Base-by-base conservation (phyloP, 2,797 vertebrate species). In the Chrysocyon brachyurus region DNA sequence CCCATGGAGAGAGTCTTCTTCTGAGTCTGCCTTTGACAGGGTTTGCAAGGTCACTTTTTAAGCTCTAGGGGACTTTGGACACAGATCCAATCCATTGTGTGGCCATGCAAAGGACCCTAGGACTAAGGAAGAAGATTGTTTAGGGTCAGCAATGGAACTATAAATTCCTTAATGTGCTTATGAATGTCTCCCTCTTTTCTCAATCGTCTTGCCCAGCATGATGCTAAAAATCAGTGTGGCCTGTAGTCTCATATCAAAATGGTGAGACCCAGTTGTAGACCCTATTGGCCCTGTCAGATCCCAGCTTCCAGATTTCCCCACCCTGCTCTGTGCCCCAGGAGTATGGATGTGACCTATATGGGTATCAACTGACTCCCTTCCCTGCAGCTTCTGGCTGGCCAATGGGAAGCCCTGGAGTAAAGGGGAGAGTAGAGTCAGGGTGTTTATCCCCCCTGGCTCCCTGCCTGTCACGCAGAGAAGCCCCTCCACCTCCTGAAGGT, bases 1-100 rank as follows among this genome's bases (percentile, higher is more conserved):
- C 61, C 8, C 28, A 3, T 16, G 15, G 59, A n/a, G 16, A 89
- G 8, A 91, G 24, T 61, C 73, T 78, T 79, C 40, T 31, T 36
- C 33, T 57, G 61, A 66, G 66, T 49, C 73, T 75, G 54, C 70
- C 33, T 96, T 84, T 72, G 49, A 17, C 36, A 85, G 57, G 28
- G 49, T 92, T 95, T 95, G 36, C 15, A 89, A 84, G 64, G 86
- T 92, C 82, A 59, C 36, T 46, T 91, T 84, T 83, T 75, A 87
- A 87, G 72, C 6, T 79, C 56, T 28, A n/a, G 77, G 73, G 68
- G 56, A 90, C 59, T 93, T 49, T 84, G 66, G 64, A 86, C 73
- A 96, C 4, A 66, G 63, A 79, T 1, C 9, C 31, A 87, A 21
- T 61, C 73, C 6, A 22, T 16, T 49, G n/a, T 24, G 12, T 75